Percentiles rank a stretch among this genome's conserved stretches.
phyloP scores from a whole-genome alignment of 2,797 vertebrate genomes.

The Oceanodroma leucorhoa region DNA sequence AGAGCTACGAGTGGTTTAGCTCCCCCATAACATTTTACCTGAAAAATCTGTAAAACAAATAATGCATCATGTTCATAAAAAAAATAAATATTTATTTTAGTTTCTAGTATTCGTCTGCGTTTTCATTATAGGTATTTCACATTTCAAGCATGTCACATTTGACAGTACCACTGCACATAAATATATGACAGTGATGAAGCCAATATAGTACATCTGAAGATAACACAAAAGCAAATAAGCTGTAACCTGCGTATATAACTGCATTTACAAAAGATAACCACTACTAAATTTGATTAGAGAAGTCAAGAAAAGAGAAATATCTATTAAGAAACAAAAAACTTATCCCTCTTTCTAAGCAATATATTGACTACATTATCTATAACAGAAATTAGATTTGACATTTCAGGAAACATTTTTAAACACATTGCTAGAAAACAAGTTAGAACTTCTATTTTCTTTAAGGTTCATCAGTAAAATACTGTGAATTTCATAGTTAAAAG shows the following conservation, averaged over 20 bases:
- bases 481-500: background rate
- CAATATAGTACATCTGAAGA: background rate
- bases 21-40: background rate
- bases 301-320: background rate
- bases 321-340: background rate
- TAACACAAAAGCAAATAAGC: background rate
- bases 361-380: background rate
- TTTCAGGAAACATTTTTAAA: background rate
- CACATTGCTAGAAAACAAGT: background rate
- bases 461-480: background rate
- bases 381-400: background rate
- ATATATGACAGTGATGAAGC: background rate
- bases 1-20: background rate
- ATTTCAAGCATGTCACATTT: background rate
- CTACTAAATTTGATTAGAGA: background rate
- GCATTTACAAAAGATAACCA: background rate
- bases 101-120: background rate
- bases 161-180: background rate
- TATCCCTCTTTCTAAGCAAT: background rate
- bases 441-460: background rate
- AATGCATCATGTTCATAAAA: background rate
- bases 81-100: background rate
- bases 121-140: background rate
- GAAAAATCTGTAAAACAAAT: conserved; percentile 5
- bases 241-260: background rate